These are phyloP conservation scores for Temnothorax ravouxi DNA, from an alignment of 2,888 invertebrate genomes.

Conservation along the genomic window DNA sequence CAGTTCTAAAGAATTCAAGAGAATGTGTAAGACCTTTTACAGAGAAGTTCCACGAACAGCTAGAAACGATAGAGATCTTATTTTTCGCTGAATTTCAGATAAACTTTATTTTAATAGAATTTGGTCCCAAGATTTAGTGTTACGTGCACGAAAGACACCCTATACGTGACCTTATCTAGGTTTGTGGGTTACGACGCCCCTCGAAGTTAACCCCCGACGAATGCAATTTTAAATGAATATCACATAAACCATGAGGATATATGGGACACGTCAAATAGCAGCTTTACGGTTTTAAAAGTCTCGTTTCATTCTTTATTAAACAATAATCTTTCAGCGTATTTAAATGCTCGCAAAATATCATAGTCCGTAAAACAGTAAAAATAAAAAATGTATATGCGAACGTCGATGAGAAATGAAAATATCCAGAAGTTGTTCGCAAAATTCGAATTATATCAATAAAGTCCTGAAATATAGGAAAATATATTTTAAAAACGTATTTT, in stretches of 20 bases:
- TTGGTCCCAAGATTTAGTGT: not conserved
- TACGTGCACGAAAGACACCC: not conserved
- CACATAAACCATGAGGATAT: constrained; percentile 9
- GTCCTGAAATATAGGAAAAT: not conserved
- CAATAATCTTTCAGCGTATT: not conserved
- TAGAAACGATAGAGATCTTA: not conserved
- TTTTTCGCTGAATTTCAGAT: constrained; percentile 20
- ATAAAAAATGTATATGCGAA: not conserved
- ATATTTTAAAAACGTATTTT: not conserved
- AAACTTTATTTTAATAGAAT: not conserved
- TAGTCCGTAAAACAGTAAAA: not conserved
- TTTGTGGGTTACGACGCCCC: constrained; percentile 31
- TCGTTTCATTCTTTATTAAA: constrained; percentile 5
- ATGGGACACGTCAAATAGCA: not conserved
- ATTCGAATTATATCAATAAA: not conserved
- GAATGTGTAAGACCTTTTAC: not conserved
- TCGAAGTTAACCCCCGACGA: constrained; percentile 4
- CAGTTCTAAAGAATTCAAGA: not conserved
- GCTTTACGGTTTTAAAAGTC: constrained; percentile 7
- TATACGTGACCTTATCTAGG: constrained; percentile 29
- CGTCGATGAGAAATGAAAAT: not conserved
- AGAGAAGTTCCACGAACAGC: not conserved
- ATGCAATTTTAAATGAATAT: constrained; percentile 17
- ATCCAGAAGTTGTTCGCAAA: not conserved
- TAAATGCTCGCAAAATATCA: not conserved